phyloP scores from a whole-genome alignment of 2,113 vertebrate species.

The Lepus timidus region DNA sequence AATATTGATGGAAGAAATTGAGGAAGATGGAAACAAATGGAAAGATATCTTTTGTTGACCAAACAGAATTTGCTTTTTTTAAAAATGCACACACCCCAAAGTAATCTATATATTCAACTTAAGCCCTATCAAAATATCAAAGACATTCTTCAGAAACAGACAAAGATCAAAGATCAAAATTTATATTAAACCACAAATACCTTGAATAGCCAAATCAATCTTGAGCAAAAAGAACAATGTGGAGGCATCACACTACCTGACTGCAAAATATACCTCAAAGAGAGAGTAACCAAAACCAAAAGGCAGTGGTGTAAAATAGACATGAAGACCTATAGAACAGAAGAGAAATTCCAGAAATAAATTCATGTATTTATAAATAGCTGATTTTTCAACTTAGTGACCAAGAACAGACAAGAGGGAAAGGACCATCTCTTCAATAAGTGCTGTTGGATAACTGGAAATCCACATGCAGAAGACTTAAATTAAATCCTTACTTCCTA shows the following conservation, averaged over 20 bases:
- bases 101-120: background rate
- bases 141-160: background rate
- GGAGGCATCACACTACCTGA: background rate
- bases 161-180: background rate
- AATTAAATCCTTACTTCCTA: background rate
- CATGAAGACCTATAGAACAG: background rate
- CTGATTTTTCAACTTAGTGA: background rate
- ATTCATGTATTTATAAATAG: background rate
- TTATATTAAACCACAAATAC: background rate
- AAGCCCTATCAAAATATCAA: background rate
- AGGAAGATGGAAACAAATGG: background rate
- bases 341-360: background rate
- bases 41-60: background rate
- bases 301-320: background rate
- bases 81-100: background rate
- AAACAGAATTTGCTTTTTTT: background rate
- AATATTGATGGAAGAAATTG: background rate
- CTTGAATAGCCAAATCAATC: background rate
- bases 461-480: background rate
- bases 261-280: background rate
- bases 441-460: background rate
- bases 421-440: background rate
- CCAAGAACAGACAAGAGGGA: background rate
- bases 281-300: background rate
- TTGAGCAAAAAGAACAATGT: background rate